Evolutionary conservation across 1,140 invertebrate species (phyloP).

Genomic region (Pararge aegeria): DNA sequence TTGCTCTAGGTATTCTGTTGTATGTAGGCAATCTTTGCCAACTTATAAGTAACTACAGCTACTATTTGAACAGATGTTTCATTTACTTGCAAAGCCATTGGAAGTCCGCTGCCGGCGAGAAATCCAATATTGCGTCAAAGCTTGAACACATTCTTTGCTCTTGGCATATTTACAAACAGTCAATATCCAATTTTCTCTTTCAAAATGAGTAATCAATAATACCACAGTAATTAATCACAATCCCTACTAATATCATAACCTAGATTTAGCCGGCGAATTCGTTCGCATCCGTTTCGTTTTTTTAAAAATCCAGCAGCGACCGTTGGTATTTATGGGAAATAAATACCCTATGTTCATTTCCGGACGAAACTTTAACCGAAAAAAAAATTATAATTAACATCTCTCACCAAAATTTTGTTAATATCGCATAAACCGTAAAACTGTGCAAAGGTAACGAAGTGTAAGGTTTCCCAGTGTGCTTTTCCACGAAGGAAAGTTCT

Average conservation of each 20-base stretch:
- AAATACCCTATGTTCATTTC: too few relatives aligned
- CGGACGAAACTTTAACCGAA: too few relatives aligned
- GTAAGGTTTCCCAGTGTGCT: too few relatives aligned
- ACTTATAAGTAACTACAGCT: constrained; percentile 8
- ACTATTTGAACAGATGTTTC: constrained; percentile 60
- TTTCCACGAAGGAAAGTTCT: too few relatives aligned
- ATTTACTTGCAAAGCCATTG: constrained; percentile 54
- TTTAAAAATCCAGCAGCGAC: too few relatives aligned
- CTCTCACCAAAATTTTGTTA: too few relatives aligned
- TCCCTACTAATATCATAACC: not conserved
- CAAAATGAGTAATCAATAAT: not conserved
- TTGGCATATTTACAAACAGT: not conserved
- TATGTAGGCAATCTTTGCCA: constrained; percentile 22
- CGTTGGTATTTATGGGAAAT: too few relatives aligned
- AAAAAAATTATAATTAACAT: too few relatives aligned
- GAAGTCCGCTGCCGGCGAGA: constrained; percentile 41
- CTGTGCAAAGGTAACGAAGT: too few relatives aligned
- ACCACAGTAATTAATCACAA: not conserved
- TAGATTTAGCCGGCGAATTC: too few relatives aligned
- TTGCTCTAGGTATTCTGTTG: constrained; percentile 13
- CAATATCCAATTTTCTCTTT: not conserved
- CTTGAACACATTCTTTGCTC: constrained; percentile 3
- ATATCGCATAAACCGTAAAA: too few relatives aligned
- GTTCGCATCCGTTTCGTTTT: too few relatives aligned
- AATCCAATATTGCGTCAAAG: constrained; percentile 47